Base-by-base conservation (phyloP, 2,113 vertebrate species). In the Fregetta grallaria region DNA sequence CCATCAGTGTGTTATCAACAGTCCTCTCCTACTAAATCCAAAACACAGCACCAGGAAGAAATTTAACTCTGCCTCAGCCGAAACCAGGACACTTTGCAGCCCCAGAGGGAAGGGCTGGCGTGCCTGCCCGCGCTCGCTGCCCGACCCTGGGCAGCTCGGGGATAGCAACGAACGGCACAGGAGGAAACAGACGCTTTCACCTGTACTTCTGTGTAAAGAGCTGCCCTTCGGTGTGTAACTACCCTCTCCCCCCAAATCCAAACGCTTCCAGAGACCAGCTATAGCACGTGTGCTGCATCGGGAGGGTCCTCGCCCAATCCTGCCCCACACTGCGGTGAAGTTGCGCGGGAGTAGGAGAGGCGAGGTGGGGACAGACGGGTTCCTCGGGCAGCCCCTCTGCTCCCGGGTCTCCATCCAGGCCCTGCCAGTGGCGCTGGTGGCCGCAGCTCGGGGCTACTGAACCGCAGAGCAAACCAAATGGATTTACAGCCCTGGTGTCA, bases 231-330 rank as follows among this genome's bases (percentile, higher is more conserved):
- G 56, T 13, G 36, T 18, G 9, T 5, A 10, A 30, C 47, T 7
- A 6, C 25, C n/a, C 17, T 20, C 58, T n/a, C 8, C 15, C n/a
- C 11, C 4, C 1, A 1, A 42, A 65, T 5, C 38, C 44, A 12
- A 63, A 7, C 2, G 9, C 42, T 27, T 23, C 45, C 49, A 40
- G 62, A 27, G 70, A 0, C 20, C 3, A 5, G 26, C 14, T 5
- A 8, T 0, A 25, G 23, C 26, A 3, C 0, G 1, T 11, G 68
- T 11, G 72, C 65, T 32, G 73, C 36, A 11, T 5, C 9, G 4
- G 56, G 30, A 34, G 27, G 42, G 27, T 34, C 58, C 56, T 13
- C 1, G 7, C 10, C 19, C 34, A 10, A 0, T 15, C 52, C 73
- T 2, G 19, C 63, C 3, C 26, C 1, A 3, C 36, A 29, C 62